Conservation (phyloP, 1,140 invertebrate species). For the Schmidtea mediterranea region DNA sequence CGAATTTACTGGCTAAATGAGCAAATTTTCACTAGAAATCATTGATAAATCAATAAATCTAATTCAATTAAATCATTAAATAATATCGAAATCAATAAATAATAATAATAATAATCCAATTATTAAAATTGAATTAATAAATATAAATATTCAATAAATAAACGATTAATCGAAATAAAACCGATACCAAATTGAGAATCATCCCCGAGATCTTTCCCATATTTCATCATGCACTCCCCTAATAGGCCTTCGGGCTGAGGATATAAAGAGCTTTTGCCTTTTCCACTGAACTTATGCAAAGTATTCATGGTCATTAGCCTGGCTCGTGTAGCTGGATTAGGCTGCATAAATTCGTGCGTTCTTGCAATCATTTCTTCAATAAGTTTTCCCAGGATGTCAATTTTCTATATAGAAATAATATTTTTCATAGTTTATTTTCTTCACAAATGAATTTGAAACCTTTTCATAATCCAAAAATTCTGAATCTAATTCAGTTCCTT, state of each 20-base stretch:
- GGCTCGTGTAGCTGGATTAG: constrained; percentile 47
- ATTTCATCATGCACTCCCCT: constrained; percentile 78
- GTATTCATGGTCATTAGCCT: constrained; percentile 24
- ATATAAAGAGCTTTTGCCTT: constrained; percentile 43
- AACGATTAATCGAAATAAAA: background rate
- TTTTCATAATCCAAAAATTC: constrained; percentile 97
- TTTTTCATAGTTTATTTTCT: background rate
- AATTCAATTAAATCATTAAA: too few relatives aligned
- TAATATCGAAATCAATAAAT: too few relatives aligned
- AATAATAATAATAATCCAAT: background rate
- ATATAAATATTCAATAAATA: background rate
- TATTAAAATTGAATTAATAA: background rate
- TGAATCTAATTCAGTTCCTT: constrained; percentile 91
- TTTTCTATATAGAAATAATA: constrained; percentile 48
- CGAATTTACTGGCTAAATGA: too few relatives aligned
- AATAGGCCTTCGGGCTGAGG: constrained; percentile 88
- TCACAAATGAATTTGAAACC: constrained; percentile 32
- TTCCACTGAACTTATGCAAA: constrained; percentile 35
- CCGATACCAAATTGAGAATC: constrained; percentile 58
- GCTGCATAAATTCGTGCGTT: constrained; percentile 94
- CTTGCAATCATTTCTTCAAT: constrained; percentile 78
- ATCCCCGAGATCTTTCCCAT: constrained; percentile 77
- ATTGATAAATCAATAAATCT: too few relatives aligned
- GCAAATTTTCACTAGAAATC: too few relatives aligned
- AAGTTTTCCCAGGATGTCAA: constrained; percentile 70